Evolutionary conservation across 2,888 invertebrate genomes (phyloP), one percentile per base, ranked within the genome.

Genomic region (Lycaena phlaeas): DNA sequence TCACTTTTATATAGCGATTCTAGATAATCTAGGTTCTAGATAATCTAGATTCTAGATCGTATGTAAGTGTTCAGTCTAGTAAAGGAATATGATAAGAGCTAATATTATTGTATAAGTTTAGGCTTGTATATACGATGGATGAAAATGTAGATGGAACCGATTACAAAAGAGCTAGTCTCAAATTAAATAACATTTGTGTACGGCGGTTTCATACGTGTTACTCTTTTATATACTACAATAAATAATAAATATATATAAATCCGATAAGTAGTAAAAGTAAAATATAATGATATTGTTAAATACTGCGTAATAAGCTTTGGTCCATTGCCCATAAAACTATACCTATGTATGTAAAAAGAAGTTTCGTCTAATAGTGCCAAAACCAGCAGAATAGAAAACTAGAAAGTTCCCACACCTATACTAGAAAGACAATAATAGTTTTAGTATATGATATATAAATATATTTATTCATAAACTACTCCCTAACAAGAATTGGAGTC

Each of bases 151-250:
- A 27, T 7, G 14, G 54, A 68, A 75, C 77, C 77, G 71, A 63
- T 57, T 58, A 58, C 64, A 58, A 76, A 79, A 77, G 70, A 71
- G 81, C 82, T 82, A 82, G 82, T 82, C 82, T 84, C 82, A 81
- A 74, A 65, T 59, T 52, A 41, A 40, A 29, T 36, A 37, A 18
- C 9, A 27, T 10, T 22, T 34, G n/a, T n/a, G n/a, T n/a, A n/a
- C n/a, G n/a, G n/a, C n/a, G n/a, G n/a, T n/a, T n/a, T n/a, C n/a
- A n/a, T n/a, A n/a, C n/a, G n/a, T n/a, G n/a, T n/a, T 31, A 39
- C 27, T 7, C 14, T 27, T 27, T n/a, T 22, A 27, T 14, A 4
- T 27, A 11, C 11, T 5, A 28, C 17, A 27, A 22, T 28, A 22
- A n/a, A n/a, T 7, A 14, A 36, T 18, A 17, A 2, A 17, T 17